These are phyloP conservation scores for Meriones psammophilus DNA, from an alignment of 2,797 vertebrate genomes.

Conservation along the genomic window DNA sequence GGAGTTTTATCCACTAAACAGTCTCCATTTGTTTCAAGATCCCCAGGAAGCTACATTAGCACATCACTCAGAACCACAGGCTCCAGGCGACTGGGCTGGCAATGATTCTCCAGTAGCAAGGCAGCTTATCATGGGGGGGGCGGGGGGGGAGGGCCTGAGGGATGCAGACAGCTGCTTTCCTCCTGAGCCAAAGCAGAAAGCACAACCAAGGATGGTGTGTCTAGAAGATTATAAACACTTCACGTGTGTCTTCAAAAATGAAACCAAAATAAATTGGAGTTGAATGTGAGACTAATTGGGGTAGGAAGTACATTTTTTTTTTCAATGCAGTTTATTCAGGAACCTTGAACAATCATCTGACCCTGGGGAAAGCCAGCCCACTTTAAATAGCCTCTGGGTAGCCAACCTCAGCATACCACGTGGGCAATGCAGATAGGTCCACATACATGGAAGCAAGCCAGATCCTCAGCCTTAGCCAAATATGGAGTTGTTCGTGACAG, in stretches of 20 bases:
- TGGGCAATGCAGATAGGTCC: too few relatives aligned
- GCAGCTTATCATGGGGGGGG: background rate
- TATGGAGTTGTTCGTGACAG: too few relatives aligned
- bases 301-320: background rate
- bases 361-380: too few relatives aligned
- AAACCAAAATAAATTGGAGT: slow-evolving; percentile 35
- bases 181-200: background rate
- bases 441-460: too few relatives aligned
- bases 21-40: background rate
- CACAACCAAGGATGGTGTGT: background rate
- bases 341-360: too few relatives aligned
- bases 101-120: background rate
- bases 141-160: too few relatives aligned
- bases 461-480: too few relatives aligned
- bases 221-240: background rate
- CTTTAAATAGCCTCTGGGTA: too few relatives aligned
- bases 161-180: background rate
- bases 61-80: background rate
- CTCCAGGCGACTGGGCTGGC: background rate
- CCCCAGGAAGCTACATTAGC: background rate
- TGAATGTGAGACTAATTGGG: background rate
- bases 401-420: too few relatives aligned
- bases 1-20: slow-evolving; percentile 5
- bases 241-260: background rate
- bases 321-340: too few relatives aligned